phyloP scores from a whole-genome alignment of 2,888 invertebrate genomes.

The Drosophila mayaguana region DNA sequence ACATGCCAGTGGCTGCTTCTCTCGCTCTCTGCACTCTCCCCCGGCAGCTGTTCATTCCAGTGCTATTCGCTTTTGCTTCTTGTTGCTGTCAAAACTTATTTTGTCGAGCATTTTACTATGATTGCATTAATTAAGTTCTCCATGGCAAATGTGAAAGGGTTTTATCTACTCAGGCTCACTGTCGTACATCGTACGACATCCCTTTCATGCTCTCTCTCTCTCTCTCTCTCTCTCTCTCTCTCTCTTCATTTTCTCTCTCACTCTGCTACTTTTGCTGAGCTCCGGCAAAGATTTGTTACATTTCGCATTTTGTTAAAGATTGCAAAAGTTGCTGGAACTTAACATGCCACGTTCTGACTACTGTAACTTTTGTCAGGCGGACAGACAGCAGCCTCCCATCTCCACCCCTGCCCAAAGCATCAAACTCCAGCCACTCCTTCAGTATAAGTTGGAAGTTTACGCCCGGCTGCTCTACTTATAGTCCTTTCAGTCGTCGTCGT shows the following conservation, averaged over 20 bases:
- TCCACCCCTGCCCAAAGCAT: too few species aligned
- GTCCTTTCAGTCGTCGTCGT: conserved; percentile 20
- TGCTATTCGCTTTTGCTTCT: conserved; percentile 12
- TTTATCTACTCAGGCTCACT: conserved; percentile 20
- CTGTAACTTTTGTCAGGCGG: conserved; percentile 52
- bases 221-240: background rate
- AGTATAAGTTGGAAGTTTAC: conserved; percentile 21
- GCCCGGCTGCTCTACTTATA: conserved; percentile 4
- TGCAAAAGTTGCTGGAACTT: conserved; percentile 63
- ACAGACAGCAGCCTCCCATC: background rate
- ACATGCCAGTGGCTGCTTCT: conserved; percentile 1
- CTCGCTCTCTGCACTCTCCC: background rate
- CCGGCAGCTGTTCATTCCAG: background rate
- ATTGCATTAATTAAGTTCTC: conserved; percentile 69
- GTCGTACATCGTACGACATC: conserved; percentile 2
- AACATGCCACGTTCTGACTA: conserved; percentile 66
- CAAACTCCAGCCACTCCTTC: background rate
- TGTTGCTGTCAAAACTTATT: conserved; percentile 45
- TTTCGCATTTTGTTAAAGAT: conserved; percentile 52
- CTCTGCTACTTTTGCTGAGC: background rate
- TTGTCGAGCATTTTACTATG: conserved; percentile 61
- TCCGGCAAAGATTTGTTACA: conserved; percentile 59
- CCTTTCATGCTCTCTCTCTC: background rate
- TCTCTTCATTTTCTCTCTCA: background rate
- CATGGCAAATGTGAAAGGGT: conserved; percentile 35